Evolutionary conservation across 1,140 invertebrate species (phyloP).

Genomic region (Neodiprion fabricii): DNA sequence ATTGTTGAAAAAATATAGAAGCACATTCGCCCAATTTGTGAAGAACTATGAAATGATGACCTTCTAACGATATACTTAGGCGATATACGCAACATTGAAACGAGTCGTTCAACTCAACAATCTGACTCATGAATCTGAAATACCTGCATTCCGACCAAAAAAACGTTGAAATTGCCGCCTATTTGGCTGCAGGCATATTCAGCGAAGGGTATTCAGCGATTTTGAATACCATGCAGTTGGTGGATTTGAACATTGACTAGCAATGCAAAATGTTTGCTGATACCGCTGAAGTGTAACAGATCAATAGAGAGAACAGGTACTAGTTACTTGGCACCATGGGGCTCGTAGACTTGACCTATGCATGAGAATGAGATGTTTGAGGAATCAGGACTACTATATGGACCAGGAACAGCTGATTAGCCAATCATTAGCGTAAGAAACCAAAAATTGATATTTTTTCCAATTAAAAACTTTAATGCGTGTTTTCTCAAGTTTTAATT

Average conservation of each 20-base stretch:
- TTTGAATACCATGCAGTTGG: background rate
- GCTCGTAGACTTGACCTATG: too few relatives aligned
- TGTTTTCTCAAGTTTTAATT: background rate
- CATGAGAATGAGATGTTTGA: background rate
- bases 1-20: background rate
- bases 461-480: background rate
- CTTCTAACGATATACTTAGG: conserved; percentile 27
- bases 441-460: conserved; percentile 1
- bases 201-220: background rate
- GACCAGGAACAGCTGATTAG: background rate
- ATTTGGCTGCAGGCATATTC: background rate
- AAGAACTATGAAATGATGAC: conserved; percentile 23
- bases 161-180: conserved; percentile 17
- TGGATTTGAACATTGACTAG: background rate
- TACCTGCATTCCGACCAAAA: conserved; percentile 17
- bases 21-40: conserved; percentile 22
- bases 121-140: conserved; percentile 8
- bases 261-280: background rate
- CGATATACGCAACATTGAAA: conserved; percentile 32
- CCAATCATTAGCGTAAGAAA: background rate
- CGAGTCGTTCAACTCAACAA: background rate
- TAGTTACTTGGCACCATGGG: background rate
- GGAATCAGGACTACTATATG: background rate
- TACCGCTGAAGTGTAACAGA: background rate
- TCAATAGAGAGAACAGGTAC: background rate